These are phyloP conservation scores for Chamaedrilus cognettii DNA, from an alignment of 2,888 invertebrate species.

Conservation along the genomic window DNA sequence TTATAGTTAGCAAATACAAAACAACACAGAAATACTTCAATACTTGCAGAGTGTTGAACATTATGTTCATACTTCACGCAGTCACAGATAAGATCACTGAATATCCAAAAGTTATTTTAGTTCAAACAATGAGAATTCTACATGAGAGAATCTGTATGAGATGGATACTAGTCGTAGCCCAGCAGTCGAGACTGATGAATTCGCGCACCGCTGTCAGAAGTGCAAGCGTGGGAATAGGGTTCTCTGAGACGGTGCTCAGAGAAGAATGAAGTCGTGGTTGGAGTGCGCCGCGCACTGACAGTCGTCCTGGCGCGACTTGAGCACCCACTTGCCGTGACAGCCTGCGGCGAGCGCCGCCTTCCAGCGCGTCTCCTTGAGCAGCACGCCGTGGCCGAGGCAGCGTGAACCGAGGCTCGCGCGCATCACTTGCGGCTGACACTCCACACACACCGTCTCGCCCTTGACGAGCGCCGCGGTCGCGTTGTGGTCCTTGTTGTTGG, in stretches of 20 bases:
- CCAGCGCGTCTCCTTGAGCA: slow-evolving; percentile 77
- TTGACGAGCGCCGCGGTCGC: slow-evolving; percentile 3
- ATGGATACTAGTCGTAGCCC: neutral
- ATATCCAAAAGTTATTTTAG: neutral
- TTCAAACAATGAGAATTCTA: neutral
- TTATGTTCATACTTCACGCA: too few relatives aligned
- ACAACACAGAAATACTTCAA: too few relatives aligned
- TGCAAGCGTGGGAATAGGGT: too few relatives aligned
- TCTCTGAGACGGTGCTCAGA: too few relatives aligned
- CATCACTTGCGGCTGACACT: slow-evolving; percentile 81
- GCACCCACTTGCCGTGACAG: slow-evolving; percentile 87
- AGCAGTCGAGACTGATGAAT: neutral
- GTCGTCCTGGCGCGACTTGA: slow-evolving; percentile 58
- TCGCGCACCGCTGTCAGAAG: too few relatives aligned
- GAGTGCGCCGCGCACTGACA: slow-evolving; percentile 49
- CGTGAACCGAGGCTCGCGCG: slow-evolving; percentile 71
- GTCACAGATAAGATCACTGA: too few relatives aligned
- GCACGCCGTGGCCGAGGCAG: slow-evolving; percentile 83
- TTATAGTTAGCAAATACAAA: too few relatives aligned
- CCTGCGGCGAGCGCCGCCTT: slow-evolving; percentile 82
- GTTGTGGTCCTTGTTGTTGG: slow-evolving; percentile 54
- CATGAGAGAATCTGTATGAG: neutral
- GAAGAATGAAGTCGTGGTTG: slow-evolving; percentile 31
- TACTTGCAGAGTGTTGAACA: too few relatives aligned
- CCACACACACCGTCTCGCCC: slow-evolving; percentile 76